phyloP scores from a whole-genome alignment of 2,797 vertebrate species.

The Schizothorax lantsangensis region DNA sequence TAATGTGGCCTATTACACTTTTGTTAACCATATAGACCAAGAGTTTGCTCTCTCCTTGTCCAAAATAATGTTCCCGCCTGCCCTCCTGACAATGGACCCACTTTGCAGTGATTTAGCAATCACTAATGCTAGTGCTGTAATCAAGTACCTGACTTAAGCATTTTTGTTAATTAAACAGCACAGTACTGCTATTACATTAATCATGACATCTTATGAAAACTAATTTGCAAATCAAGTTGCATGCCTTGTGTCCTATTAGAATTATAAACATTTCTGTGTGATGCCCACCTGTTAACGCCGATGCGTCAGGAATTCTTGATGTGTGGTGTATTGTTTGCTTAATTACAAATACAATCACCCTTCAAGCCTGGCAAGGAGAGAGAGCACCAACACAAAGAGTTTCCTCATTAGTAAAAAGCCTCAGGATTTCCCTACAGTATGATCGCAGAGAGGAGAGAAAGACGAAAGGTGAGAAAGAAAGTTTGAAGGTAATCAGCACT shows the following conservation, averaged over 20 bases:
- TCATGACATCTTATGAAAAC: constrained; percentile 20
- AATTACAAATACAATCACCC: constrained; percentile 64
- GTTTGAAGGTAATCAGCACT: constrained; percentile 12
- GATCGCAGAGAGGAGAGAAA: background rate
- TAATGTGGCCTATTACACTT: background rate
- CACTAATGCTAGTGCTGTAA: background rate
- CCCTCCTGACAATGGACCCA: background rate
- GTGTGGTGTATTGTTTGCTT: constrained; percentile 45
- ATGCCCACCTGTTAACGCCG: constrained; percentile 47
- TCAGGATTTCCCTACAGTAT: constrained; percentile 61
- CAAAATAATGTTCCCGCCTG: background rate
- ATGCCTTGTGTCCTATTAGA: constrained; percentile 1
- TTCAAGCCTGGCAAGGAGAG: constrained; percentile 10
- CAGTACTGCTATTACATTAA: background rate
- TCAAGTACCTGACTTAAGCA: constrained; percentile 26
- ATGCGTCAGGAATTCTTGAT: constrained; percentile 65
- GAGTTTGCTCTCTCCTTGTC: background rate
- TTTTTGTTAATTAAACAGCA: constrained; percentile 16
- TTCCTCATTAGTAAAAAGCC: constrained; percentile 59
- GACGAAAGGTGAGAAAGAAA: constrained; percentile 4
- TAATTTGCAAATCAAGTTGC: constrained; percentile 10
- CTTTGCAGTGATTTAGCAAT: background rate
- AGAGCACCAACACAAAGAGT: constrained; percentile 46
- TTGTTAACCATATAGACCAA: background rate
- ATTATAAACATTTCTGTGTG: background rate